A percentile compares a stretch with the other conserved stretches of the same genome.
Conservation (phyloP, 2,113 vertebrate species). For the Pelecanus crispus region DNA sequence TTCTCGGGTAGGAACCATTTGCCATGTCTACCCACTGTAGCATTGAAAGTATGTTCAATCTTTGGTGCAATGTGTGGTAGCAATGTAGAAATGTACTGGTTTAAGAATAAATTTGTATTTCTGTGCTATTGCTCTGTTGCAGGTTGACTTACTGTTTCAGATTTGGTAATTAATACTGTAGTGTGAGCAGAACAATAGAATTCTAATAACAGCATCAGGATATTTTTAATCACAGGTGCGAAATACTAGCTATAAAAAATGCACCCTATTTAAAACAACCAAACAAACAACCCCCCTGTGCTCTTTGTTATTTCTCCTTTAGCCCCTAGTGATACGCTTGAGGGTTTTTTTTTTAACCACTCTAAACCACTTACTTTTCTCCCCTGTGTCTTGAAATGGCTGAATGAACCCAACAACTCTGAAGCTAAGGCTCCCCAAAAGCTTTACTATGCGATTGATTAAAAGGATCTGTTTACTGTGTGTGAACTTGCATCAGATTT, state of each 20-base stretch:
- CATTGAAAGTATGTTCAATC: not conserved
- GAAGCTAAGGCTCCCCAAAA: not conserved
- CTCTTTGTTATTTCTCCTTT: not conserved
- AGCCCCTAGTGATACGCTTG: not conserved
- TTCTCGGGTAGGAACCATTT: not conserved
- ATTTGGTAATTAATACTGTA: not conserved
- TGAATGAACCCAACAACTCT: not conserved
- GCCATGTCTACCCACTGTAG: not conserved
- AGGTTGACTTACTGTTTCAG: not conserved
- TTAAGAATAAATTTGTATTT: not conserved
- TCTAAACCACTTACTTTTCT: not conserved
- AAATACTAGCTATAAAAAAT: not conserved
- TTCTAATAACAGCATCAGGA: not conserved
- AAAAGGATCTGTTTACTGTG: not conserved
- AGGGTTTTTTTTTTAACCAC: not conserved
- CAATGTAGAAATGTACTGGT: not conserved
- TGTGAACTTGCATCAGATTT: not conserved
- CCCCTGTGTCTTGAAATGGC: not conserved
- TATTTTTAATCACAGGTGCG: not conserved
- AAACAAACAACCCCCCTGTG: fast-evolving
- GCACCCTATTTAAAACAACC: not conserved
- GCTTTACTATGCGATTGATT: not conserved
- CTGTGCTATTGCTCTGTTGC: not conserved
- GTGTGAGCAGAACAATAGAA: not conserved
- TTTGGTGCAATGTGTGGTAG: not conserved